Evolutionary conservation across 2,113 vertebrate species (phyloP).

Genomic region (Pseudonaja textilis): DNA sequence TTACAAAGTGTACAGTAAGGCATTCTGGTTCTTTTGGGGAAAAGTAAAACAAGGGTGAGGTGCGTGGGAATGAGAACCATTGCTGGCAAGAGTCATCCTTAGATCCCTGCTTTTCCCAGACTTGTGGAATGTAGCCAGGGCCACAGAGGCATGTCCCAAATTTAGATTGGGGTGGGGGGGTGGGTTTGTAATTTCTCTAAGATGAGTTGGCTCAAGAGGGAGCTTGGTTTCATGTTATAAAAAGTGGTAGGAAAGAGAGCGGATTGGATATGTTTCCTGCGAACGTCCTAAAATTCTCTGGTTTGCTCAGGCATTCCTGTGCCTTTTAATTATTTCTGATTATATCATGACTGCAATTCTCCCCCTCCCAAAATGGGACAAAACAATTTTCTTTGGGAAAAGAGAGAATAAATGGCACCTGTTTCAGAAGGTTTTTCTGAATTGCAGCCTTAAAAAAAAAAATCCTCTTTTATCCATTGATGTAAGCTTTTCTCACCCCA

Average conservation of each 20-base stretch:
- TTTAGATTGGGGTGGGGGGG: neutral
- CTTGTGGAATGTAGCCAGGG: conserved; percentile 15
- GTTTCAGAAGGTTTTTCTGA: neutral
- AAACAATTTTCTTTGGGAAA: neutral
- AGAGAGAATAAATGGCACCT: neutral
- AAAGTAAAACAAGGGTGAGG: conserved; percentile 19
- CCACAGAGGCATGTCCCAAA: neutral
- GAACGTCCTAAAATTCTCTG: neutral
- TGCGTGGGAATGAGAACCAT: conserved; percentile 23
- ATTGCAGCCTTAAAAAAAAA: neutral
- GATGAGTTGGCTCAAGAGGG: neutral
- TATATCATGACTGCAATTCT: too few relatives aligned
- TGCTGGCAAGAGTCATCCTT: neutral
- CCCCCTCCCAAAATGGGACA: neutral
- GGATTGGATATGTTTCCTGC: neutral
- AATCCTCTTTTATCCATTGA: neutral
- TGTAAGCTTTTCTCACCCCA: neutral
- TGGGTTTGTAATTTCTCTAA: neutral
- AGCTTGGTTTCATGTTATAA: neutral
- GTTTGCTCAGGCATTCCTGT: neutral
- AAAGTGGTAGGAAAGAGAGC: neutral
- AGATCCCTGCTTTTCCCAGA: conserved; percentile 13
- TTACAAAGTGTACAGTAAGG: conserved; percentile 14
- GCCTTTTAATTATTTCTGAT: neutral
- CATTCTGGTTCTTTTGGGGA: neutral